Conservation (phyloP, 2,113 vertebrate species). For the Diadophis punctatus region DNA sequence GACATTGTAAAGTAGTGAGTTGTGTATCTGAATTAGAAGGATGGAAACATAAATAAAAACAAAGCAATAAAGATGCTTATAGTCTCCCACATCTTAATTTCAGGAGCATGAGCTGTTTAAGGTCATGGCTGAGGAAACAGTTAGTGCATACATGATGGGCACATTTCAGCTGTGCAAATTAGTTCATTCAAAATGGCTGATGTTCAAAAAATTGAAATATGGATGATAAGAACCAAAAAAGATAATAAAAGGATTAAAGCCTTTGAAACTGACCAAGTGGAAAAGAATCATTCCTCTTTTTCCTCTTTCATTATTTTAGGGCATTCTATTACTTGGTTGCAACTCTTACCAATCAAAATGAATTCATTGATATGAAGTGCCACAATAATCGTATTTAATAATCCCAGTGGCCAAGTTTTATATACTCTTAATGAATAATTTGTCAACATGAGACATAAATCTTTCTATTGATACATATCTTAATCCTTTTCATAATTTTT, state of each 20-base stretch:
- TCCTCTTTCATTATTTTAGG: constrained; percentile 44
- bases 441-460: constrained; percentile 64
- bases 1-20: background rate
- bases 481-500: constrained; percentile 61
- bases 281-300: constrained; percentile 27
- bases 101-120: background rate
- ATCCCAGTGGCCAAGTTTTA: constrained; percentile 44
- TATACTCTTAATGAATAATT: constrained; percentile 63
- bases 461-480: constrained; percentile 54
- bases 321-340: constrained; percentile 44
- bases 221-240: constrained; percentile 34
- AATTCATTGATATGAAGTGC: constrained; percentile 51
- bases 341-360: constrained; percentile 55
- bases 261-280: constrained; percentile 43
- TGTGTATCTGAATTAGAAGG: background rate
- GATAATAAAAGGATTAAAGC: constrained; percentile 46
- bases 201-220: constrained; percentile 45
- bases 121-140: background rate
- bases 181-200: background rate
- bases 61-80: background rate
- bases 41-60: background rate
- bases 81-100: background rate
- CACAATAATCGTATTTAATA: constrained; percentile 56
- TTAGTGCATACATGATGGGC: background rate
- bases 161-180: fast-evolving